Percentiles rank a stretch among this genome's conserved stretches.
These are phyloP conservation scores for Steromphala cineraria DNA, from an alignment of 2,888 invertebrate genomes.

Conservation along the genomic window DNA sequence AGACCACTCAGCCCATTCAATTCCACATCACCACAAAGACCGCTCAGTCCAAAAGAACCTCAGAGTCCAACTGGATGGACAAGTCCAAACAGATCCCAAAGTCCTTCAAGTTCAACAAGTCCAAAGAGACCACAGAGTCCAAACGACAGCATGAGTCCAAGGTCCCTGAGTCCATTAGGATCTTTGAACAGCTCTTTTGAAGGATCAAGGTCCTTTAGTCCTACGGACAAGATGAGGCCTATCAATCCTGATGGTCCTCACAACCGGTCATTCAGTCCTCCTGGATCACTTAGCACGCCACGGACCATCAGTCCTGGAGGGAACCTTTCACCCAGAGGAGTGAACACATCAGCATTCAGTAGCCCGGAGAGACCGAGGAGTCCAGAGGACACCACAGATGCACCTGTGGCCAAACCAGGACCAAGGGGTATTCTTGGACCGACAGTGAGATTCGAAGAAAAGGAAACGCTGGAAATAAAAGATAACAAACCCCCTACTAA, in stretches of 20 bases:
- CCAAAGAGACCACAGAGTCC: conserved; percentile 10
- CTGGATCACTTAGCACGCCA: background rate
- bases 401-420: background rate
- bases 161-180: background rate
- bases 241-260: conserved; percentile 14
- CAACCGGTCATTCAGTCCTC: background rate
- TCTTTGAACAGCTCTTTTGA: background rate
- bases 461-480: background rate
- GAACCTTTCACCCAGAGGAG: background rate
- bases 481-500: background rate
- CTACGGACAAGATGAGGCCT: background rate
- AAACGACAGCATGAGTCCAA: background rate
- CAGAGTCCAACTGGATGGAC: background rate
- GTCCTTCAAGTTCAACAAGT: background rate
- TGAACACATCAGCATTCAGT: no score
- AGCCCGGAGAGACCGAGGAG: background rate
- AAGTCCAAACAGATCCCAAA: background rate
- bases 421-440: background rate
- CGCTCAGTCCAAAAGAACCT: background rate
- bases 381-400: background rate
- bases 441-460: conserved; percentile 9
- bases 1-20: background rate
- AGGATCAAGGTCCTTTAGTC: background rate
- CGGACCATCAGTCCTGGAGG: background rate
- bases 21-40: background rate